These are phyloP conservation scores for Alcis repandata DNA, from an alignment of 2,888 invertebrate genomes.

Conservation along the genomic window DNA sequence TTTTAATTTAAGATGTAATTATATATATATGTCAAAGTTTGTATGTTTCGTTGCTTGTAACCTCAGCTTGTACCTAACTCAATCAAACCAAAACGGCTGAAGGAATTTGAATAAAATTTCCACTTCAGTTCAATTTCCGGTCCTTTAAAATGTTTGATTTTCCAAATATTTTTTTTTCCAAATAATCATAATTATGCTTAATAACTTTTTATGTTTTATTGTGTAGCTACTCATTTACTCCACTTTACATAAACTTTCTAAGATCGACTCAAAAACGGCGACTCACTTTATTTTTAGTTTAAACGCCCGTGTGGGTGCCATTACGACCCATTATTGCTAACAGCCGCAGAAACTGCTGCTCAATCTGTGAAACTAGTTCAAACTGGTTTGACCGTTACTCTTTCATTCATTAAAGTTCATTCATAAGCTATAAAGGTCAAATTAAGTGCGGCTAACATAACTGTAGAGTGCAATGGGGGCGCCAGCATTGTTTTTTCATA, in stretches of 20 bases:
- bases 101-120: too few relatives aligned
- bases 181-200: too few relatives aligned
- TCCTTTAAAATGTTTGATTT: too few relatives aligned
- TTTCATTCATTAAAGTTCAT: slow-evolving; percentile 28
- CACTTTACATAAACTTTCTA: not conserved
- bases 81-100: too few relatives aligned
- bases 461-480: too few relatives aligned
- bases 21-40: too few relatives aligned
- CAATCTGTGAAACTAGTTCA: not conserved
- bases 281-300: slow-evolving; percentile 7
- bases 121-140: too few relatives aligned
- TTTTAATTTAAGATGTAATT: too few relatives aligned
- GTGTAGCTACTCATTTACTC: not conserved
- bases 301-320: slow-evolving; percentile 10
- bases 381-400: slow-evolving; percentile 27
- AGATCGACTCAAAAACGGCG: not conserved
- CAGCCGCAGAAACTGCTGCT: not conserved
- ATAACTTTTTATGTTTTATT: not conserved
- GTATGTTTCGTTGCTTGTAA: too few relatives aligned
- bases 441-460: not conserved
- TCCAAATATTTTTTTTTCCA: too few relatives aligned
- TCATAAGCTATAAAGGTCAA: slow-evolving; percentile 26
- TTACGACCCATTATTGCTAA: slow-evolving; percentile 1
- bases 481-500: too few relatives aligned
- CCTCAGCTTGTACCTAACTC: too few relatives aligned